A percentile compares a stretch with the other conserved stretches of the same genome.
These are phyloP conservation scores for Pemphredon lugubris DNA, from an alignment of 2,888 invertebrate genomes.

Conservation along the genomic window DNA sequence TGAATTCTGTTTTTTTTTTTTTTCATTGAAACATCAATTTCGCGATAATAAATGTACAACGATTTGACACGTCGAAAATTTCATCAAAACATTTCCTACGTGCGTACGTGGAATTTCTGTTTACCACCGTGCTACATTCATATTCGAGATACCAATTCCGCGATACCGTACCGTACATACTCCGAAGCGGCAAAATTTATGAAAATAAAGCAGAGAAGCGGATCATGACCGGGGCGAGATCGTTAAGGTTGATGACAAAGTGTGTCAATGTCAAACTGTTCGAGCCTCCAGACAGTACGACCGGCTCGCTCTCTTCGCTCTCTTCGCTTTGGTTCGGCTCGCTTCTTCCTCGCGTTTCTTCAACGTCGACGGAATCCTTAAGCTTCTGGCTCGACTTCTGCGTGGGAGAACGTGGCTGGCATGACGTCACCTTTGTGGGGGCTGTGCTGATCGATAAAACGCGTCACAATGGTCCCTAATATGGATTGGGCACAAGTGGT, in stretches of 20 bases:
- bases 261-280: slow-evolving; percentile 60
- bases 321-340: slow-evolving; percentile 10
- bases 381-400: slow-evolving; percentile 23
- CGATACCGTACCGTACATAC: too few relatives aligned
- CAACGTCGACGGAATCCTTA: slow-evolving; percentile 36
- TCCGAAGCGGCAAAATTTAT: background rate
- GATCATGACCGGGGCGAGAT: too few relatives aligned
- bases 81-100: too few relatives aligned
- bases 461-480: slow-evolving; percentile 64
- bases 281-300: slow-evolving; percentile 31
- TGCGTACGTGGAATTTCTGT: too few relatives aligned
- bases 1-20: too few relatives aligned
- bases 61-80: too few relatives aligned
- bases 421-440: slow-evolving; percentile 68
- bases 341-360: slow-evolving; percentile 29
- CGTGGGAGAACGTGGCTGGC: slow-evolving; percentile 61
- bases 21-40: too few relatives aligned
- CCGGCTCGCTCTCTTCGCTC: too few relatives aligned
- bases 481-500: slow-evolving; percentile 54
- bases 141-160: too few relatives aligned
- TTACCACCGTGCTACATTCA: too few relatives aligned
- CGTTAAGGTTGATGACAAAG: slow-evolving; percentile 39
- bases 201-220: background rate
- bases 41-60: too few relatives aligned
- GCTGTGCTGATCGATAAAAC: slow-evolving; percentile 64